Evolutionary conservation across 2,888 invertebrate genomes (phyloP), one percentile per base, ranked within the genome.

Genomic region (Apoda limacodes): DNA sequence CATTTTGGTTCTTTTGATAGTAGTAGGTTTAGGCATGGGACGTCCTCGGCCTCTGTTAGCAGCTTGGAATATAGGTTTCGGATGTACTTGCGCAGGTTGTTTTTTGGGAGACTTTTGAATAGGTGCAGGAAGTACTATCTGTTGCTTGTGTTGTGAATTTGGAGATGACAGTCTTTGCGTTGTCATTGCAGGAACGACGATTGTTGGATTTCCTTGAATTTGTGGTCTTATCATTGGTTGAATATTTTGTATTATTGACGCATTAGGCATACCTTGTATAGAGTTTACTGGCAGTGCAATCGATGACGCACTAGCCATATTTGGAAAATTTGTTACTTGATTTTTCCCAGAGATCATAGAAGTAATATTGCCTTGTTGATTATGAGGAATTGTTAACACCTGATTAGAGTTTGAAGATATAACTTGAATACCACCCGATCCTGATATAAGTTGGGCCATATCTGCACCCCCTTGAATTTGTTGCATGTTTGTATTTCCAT

Each of bases 371-470:
- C 66, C 68, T 42, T 64, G 54, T 38, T 76, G 75, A 45, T 74
- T 70, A 21, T 70, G 62, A 25, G 82, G 80, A 50, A 82, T 67
- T 10, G 81, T 74, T 33, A 82, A 41, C 13, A 82, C 66, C 55
- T 81, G 81, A 45, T 81, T 81, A 0, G 81, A 75, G 49, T 81
- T 82, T 2, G 81, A 81, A n/a, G 81, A 74, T 39, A 82, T 68
- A 3, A 82, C 81, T 65, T 82, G 82, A 40, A 82, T 78, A 4
- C 82, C 78, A 21, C 80, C 81, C 13, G 70, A 35, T 17, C 75
- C 70, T 9, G 82, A 67, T 5, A 82, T 47, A 15, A 82, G 44
- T 23, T 82, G 82, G 4, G 80, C 48, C 70, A 82, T 75, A 32
- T 78, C 80, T 9, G 60, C 37, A 30, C 67, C 55, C 4, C 74